A percentile compares a stretch with the other conserved stretches of the same genome.
phyloP scores from a whole-genome alignment of 1,140 invertebrate species.

The Aphelinus atriplicis region DNA sequence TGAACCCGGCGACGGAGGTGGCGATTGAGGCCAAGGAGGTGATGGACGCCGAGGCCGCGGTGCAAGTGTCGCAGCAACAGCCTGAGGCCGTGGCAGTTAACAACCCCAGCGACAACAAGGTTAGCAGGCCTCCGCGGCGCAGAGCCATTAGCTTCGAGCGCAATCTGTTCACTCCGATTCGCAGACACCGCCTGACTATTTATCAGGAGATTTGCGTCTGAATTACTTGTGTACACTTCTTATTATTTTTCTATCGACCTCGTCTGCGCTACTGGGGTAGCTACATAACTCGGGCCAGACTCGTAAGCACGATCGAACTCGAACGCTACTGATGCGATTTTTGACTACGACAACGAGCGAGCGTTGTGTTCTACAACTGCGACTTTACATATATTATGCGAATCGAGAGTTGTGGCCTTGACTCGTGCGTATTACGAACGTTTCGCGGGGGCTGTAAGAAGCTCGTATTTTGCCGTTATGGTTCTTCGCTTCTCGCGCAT shows the following conservation, averaged over 20 bases:
- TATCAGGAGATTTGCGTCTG: conserved; percentile 56
- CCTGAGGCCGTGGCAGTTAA: conserved; percentile 31
- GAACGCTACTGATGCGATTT: too few relatives aligned
- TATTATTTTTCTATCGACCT: too few relatives aligned
- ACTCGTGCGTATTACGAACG: too few relatives aligned
- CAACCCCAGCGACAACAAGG: conserved; percentile 53
- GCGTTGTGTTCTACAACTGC: too few relatives aligned
- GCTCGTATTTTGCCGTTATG: background rate
- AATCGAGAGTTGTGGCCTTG: too few relatives aligned
- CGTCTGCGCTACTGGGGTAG: too few relatives aligned
- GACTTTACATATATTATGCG: too few relatives aligned
- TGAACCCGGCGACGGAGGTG: conserved; percentile 32
- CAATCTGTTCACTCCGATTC: conserved; percentile 33
- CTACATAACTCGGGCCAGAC: too few relatives aligned
- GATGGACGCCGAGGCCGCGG: background rate
- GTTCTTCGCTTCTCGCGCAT: background rate
- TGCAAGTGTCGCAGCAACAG: conserved; percentile 29
- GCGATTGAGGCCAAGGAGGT: conserved; percentile 41
- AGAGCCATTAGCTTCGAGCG: conserved; percentile 38
- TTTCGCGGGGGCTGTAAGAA: too few relatives aligned
- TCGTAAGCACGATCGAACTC: too few relatives aligned
- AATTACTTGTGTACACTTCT: conserved; percentile 6
- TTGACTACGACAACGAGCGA: too few relatives aligned
- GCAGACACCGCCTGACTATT: conserved; percentile 44
- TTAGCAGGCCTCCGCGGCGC: conserved; percentile 49